A percentile compares a stretch with the other conserved stretches of the same genome.
Evolutionary conservation across 2,888 invertebrate genomes (phyloP).

Genomic region (Drosophila kambysellisi): DNA sequence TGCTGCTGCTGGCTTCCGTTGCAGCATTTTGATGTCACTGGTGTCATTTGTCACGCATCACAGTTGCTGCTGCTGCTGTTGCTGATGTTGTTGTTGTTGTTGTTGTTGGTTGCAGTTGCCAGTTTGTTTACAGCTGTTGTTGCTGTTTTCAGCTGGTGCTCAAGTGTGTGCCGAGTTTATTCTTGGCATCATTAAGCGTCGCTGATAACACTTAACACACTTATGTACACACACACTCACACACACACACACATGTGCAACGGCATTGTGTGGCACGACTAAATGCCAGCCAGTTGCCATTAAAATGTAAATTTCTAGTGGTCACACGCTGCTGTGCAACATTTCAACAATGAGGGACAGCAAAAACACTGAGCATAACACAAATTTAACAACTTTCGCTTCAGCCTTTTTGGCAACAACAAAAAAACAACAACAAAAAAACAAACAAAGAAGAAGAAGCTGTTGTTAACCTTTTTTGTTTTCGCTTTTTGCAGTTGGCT

Average conservation of each 20-base stretch:
- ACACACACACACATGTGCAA: neutral
- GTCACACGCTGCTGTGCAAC: constrained; percentile 64
- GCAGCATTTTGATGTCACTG: constrained; percentile 72
- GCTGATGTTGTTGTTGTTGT: constrained; percentile 22
- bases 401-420: constrained; percentile 22
- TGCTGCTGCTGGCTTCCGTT: constrained; percentile 52
- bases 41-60: constrained; percentile 76
- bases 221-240: constrained; percentile 36
- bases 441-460: neutral
- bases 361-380: constrained; percentile 7
- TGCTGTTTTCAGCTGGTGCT: constrained; percentile 45
- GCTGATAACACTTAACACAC: constrained; percentile 74
- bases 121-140: constrained; percentile 50
- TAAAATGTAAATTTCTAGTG: constrained; percentile 79
- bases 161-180: constrained; percentile 64
- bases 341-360: constrained; percentile 44
- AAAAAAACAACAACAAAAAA: no score
- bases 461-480: constrained; percentile 37
- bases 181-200: constrained; percentile 79
- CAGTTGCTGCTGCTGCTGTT: constrained; percentile 36
- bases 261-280: constrained; percentile 28
- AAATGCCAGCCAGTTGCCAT: constrained; percentile 69
- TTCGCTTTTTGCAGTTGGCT: constrained; percentile 54
- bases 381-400: constrained; percentile 57
- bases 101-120: constrained; percentile 37